These are phyloP conservation scores for Spinus olivaceus DNA, from an alignment of 2,797 vertebrate genomes.

Conservation along the genomic window DNA sequence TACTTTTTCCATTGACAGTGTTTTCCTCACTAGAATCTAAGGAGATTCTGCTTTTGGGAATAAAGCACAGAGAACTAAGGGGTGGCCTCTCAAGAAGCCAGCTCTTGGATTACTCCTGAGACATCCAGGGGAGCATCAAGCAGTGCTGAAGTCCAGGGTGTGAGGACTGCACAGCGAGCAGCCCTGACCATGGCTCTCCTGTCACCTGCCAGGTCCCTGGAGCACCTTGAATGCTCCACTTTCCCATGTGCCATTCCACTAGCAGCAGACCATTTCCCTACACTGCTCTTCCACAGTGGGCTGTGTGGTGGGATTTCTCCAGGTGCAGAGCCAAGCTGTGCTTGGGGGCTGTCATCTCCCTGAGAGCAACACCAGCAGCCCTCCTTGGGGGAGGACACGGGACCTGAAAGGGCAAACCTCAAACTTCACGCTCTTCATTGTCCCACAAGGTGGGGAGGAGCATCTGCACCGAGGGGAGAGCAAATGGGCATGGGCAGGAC, in stretches of 20 bases:
- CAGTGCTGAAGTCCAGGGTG: background rate
- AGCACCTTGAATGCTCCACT: background rate
- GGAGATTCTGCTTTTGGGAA: background rate
- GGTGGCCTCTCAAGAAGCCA: background rate
- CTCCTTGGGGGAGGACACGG: fast-evolving
- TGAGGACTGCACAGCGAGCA: background rate
- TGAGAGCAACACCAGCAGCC: background rate
- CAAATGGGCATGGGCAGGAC: background rate
- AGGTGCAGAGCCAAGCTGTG: fast-evolving
- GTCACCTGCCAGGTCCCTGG: background rate
- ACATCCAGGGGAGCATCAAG: background rate
- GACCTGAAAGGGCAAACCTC: background rate
- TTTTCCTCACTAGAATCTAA: background rate
- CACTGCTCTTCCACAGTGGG: background rate
- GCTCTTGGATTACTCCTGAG: background rate
- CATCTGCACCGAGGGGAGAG: fast-evolving
- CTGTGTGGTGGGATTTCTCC: fast-evolving
- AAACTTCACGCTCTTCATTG: background rate
- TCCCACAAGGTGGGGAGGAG: background rate
- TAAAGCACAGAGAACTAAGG: background rate
- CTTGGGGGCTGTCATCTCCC: background rate
- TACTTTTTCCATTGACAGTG: background rate
- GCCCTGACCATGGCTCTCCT: background rate
- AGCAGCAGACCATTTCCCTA: background rate
- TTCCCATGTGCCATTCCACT: fast-evolving